Base-by-base conservation (phyloP, 1,140 invertebrate species). In the Nasonia vitripennis region DNA sequence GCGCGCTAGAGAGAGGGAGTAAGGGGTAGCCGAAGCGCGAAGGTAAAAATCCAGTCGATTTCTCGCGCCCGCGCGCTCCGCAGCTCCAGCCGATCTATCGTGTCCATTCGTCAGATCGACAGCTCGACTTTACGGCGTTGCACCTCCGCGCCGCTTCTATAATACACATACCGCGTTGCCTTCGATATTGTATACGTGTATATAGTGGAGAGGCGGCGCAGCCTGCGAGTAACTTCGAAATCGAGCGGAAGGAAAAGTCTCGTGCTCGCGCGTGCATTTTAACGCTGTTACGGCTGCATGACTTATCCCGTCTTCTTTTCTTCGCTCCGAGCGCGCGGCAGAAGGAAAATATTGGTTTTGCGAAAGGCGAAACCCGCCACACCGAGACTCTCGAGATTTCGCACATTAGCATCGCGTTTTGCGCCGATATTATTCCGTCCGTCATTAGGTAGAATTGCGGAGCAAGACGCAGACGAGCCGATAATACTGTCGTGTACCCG, bases 71-170 rank as follows among this genome's bases (percentile, higher is more conserved):
- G 2, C 41, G 51, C 14, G 17, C 6, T 27, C 67, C 6, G 17
- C 31, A 31, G 37, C 20, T 31, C 41, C 41, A 45, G 62, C 17
- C 74, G 78, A 85, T 81, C 84, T 62, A 77, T 81, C 70, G 78
- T 41, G 51, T 80, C 77, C 68, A 88, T 89, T 86, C 87, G 78
- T 88, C 78, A 71, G 81, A 85, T 86, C 87, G 86, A 88, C 83
- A 87, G 85, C 75, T 88, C 83, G 83, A 78, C 78, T 87, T 89
- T 86, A 87, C 84, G 83, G 67, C 62, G 23, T 67, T 75, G 20
- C 51, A 48, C 17, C 23, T 34, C 23, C 70, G 11, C 0, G 51
- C 73, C 12, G 45, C 10, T 62, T 6, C 55, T 62, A 17, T 62
- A 62, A 37, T n/a, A 62, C 4, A 62, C 7, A 62, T 62, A 45